Evolutionary conservation across 2,888 invertebrate genomes (phyloP).

Genomic region (Blomia tropicalis): DNA sequence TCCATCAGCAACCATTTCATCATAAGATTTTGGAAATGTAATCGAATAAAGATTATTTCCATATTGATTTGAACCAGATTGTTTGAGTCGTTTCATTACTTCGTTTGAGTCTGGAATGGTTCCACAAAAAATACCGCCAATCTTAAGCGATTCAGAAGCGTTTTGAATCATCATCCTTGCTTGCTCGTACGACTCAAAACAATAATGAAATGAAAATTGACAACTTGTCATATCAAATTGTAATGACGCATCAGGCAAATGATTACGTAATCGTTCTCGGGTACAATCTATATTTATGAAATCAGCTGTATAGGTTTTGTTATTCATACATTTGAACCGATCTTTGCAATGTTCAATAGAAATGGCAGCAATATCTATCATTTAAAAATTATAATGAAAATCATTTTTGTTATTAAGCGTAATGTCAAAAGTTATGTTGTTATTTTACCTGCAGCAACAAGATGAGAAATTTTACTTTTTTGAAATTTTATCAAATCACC

Average conservation of each 20-base stretch:
- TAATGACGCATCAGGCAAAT: slow-evolving; percentile 58
- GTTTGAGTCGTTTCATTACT: slow-evolving; percentile 45
- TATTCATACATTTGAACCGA: slow-evolving; percentile 57
- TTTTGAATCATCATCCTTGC: slow-evolving; percentile 83
- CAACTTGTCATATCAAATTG: slow-evolving; percentile 80
- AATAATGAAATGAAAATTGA: slow-evolving; percentile 96
- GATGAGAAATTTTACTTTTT: slow-evolving; percentile 57
- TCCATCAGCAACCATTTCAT: slow-evolving; percentile 27
- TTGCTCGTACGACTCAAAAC: slow-evolving; percentile 71
- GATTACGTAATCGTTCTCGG: slow-evolving; percentile 42
- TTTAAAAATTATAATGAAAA: slow-evolving; percentile 25
- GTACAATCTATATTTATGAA: slow-evolving; percentile 84
- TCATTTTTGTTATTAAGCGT: background rate
- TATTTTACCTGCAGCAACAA: slow-evolving; percentile 56
- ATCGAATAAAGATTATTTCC: slow-evolving; percentile 42
- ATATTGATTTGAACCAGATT: slow-evolving; percentile 32
- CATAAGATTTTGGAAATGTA: slow-evolving; percentile 33
- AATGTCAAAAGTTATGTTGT: background rate
- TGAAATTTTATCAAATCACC: slow-evolving; percentile 91
- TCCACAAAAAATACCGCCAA: slow-evolving; percentile 88
- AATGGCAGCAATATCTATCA: slow-evolving; percentile 68
- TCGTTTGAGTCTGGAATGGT: slow-evolving; percentile 87
- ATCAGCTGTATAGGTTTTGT: slow-evolving; percentile 53
- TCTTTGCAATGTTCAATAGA: slow-evolving; percentile 76
- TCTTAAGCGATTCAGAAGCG: slow-evolving; percentile 67